Evolutionary conservation across 1,140 invertebrate genomes (phyloP).

Genomic region (Drosophila takahashii): DNA sequence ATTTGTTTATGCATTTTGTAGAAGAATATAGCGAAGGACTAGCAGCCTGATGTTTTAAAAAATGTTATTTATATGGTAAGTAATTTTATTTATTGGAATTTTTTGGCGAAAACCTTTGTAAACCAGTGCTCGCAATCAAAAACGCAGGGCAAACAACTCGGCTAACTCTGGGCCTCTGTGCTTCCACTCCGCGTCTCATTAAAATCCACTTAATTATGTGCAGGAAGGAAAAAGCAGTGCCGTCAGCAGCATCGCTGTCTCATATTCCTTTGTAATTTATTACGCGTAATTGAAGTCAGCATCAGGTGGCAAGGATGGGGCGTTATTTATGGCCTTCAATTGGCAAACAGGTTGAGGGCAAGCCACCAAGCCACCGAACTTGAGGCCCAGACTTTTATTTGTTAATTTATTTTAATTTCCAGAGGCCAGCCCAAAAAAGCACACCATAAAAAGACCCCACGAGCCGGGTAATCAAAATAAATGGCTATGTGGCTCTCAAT

Average conservation of each 20-base stretch:
- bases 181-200: slow-evolving; percentile 52
- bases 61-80: background rate
- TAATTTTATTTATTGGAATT: background rate
- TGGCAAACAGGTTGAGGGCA: slow-evolving; percentile 30
- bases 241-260: slow-evolving; percentile 31
- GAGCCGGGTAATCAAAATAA: slow-evolving; percentile 58
- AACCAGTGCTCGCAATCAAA: slow-evolving; percentile 45
- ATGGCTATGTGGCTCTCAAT: slow-evolving; percentile 51
- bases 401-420: slow-evolving; percentile 74
- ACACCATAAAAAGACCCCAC: slow-evolving; percentile 2
- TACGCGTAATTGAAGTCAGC: slow-evolving; percentile 69
- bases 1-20: no score
- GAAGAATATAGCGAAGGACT: no score
- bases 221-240: slow-evolving; percentile 39
- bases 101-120: slow-evolving; percentile 1
- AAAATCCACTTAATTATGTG: slow-evolving; percentile 78
- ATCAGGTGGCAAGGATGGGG: slow-evolving; percentile 38
- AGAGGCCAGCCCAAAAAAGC: slow-evolving; percentile 1
- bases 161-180: slow-evolving; percentile 2
- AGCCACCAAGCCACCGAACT: slow-evolving; percentile 8
- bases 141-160: slow-evolving; percentile 11
- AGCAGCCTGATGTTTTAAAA: no score
- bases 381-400: slow-evolving; percentile 36
- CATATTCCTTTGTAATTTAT: slow-evolving; percentile 68
- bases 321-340: slow-evolving; percentile 56